These are phyloP conservation scores for Uropetala carovei DNA, from an alignment of 2,888 invertebrate genomes.

Conservation along the genomic window DNA sequence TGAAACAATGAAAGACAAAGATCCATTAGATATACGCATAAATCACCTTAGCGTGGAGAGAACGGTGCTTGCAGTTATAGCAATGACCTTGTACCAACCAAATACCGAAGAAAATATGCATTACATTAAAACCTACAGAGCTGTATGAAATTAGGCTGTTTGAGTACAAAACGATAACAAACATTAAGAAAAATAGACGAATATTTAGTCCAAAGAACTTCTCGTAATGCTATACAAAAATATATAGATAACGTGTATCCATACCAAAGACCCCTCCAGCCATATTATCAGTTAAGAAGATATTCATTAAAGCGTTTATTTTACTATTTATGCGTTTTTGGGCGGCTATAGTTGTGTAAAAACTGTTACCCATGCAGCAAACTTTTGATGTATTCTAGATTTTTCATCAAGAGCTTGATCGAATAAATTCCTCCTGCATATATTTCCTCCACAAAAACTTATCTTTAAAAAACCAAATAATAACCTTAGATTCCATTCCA, in stretches of 20 bases:
- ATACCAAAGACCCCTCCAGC: background rate
- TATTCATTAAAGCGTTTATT: too few relatives aligned
- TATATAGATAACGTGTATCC: background rate
- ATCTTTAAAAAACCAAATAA: too few relatives aligned
- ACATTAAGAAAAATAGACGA: background rate
- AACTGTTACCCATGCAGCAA: too few relatives aligned
- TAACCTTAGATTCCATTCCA: too few relatives aligned
- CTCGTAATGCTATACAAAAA: background rate
- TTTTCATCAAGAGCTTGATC: too few relatives aligned
- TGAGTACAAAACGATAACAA: background rate
- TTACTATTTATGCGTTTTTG: too few relatives aligned
- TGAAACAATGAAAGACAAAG: background rate
- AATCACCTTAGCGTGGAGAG: background rate
- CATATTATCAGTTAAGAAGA: too few relatives aligned
- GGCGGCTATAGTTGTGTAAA: too few relatives aligned
- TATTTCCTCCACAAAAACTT: too few relatives aligned
- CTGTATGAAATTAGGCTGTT: background rate
- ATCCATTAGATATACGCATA: background rate
- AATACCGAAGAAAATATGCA: background rate
- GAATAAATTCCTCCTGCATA: too few relatives aligned
- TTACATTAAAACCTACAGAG: background rate
- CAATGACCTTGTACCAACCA: background rate
- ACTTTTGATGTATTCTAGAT: too few relatives aligned
- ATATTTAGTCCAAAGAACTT: background rate
- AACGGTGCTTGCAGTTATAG: background rate